Evolutionary conservation across 2,113 vertebrate species (phyloP).

Genomic region (Proterorhinus semilunaris): DNA sequence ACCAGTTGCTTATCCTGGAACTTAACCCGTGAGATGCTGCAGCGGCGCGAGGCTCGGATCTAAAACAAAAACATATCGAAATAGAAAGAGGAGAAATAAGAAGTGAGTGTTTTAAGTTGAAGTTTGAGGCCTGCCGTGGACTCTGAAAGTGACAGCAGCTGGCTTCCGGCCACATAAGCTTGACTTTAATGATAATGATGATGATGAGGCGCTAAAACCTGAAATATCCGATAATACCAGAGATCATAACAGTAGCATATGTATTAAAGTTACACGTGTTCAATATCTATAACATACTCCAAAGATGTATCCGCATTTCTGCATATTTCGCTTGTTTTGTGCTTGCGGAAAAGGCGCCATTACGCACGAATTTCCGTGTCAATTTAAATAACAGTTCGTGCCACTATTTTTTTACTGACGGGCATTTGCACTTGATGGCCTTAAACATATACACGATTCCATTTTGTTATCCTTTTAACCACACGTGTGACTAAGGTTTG

Average conservation of each 20-base stretch:
- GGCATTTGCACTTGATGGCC: background rate
- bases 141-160: background rate
- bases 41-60: background rate
- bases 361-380: background rate
- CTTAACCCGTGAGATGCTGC: conserved; percentile 43
- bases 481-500: conserved; percentile 4
- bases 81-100: background rate
- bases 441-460: background rate
- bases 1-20: conserved; percentile 17
- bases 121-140: conserved; percentile 21
- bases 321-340: background rate
- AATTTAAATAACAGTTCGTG: background rate
- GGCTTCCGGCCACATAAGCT: conserved; percentile 40
- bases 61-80: background rate
- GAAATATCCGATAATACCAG: background rate
- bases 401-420: background rate
- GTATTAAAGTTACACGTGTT: background rate
- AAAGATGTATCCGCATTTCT: background rate
- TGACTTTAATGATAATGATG: conserved; percentile 42
- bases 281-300: background rate
- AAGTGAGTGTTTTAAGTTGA: background rate
- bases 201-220: conserved; percentile 5
- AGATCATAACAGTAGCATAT: background rate
- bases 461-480: background rate
- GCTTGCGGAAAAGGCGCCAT: background rate